Evolutionary conservation across 2,113 vertebrate species (phyloP).

Genomic region (Stegostoma tigrinum): DNA sequence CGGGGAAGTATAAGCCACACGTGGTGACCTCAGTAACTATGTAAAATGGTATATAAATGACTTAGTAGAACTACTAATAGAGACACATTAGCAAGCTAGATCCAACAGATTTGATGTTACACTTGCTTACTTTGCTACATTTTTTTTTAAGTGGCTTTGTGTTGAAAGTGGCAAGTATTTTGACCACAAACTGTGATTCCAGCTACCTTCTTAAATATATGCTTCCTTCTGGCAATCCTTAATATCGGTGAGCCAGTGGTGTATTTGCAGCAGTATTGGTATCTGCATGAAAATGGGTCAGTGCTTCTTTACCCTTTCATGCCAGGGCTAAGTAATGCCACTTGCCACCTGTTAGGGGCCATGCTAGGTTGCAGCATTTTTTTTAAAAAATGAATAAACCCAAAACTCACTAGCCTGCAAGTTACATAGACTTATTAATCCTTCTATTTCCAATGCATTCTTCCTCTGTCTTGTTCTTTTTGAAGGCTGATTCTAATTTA

Average conservation of each 20-base stretch:
- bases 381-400: background rate
- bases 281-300: background rate
- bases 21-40: slow-evolving; percentile 15
- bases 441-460: background rate
- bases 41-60: slow-evolving; percentile 28
- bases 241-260: background rate
- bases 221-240: background rate
- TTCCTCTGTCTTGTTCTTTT: slow-evolving; percentile 9
- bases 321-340: background rate
- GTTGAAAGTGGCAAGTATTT: slow-evolving; percentile 28
- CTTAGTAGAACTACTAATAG: slow-evolving; percentile 23
- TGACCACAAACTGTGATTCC: slow-evolving; percentile 19
- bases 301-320: background rate
- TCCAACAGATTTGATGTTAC: background rate
- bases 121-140: slow-evolving; percentile 15
- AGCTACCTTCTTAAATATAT: background rate
- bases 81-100: slow-evolving; percentile 19
- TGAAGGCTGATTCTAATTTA: background rate
- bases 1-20: background rate
- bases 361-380: background rate
- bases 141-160: slow-evolving; percentile 11
- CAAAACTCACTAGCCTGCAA: background rate
- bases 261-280: slow-evolving; percentile 22
- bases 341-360: background rate
- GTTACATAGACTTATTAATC: background rate